phyloP scores from a whole-genome alignment of 2,888 invertebrate species.

The Eupithecia dodoneata region DNA sequence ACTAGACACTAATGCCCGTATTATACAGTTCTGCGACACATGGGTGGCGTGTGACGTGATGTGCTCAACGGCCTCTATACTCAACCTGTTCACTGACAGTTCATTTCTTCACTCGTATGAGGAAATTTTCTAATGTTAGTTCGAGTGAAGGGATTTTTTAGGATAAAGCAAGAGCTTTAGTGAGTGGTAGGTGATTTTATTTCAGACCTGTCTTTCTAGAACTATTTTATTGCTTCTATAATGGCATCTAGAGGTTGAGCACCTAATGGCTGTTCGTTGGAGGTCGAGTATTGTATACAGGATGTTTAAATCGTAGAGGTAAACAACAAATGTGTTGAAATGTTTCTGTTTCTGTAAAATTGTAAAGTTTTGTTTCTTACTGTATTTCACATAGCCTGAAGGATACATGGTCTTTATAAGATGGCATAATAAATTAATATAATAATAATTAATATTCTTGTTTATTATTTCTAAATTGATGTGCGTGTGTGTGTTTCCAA shows the following conservation, averaged over 20 bases:
- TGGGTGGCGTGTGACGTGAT: conserved; percentile 99
- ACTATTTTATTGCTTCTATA: conserved; percentile 2
- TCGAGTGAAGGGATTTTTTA: no score
- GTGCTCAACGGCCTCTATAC: conserved; percentile 99
- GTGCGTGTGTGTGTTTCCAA: not conserved
- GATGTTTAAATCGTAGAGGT: not conserved
- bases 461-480: no score
- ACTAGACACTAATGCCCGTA: no score
- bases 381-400: no score
- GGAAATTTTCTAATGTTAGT: no score
- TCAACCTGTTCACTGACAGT: conserved; percentile 94
- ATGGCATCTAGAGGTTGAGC: not conserved
- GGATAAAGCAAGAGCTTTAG: not conserved
- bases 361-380: no score
- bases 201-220: not conserved
- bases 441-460: no score
- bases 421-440: no score
- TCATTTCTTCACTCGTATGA: no score
- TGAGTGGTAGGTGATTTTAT: not conserved
- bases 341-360: no score
- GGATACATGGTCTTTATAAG: no score
- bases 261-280: not conserved
- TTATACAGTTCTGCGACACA: conserved; percentile 98
- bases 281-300: not conserved
- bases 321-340: no score